Conservation (phyloP, 2,113 vertebrate genomes). For the Mobula hypostoma region DNA sequence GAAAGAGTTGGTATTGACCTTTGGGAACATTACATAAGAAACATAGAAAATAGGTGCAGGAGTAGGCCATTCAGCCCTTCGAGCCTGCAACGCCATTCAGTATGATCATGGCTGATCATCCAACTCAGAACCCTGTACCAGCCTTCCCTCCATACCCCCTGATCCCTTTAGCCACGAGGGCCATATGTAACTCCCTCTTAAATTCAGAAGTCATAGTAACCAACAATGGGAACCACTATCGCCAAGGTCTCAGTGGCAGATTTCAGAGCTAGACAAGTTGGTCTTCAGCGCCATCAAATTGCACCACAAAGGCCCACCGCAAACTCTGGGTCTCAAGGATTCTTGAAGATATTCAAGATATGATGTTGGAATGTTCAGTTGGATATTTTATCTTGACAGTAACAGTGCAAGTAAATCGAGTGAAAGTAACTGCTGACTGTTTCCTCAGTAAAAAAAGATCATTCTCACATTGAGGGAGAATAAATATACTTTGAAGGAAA, state of each 20-base stretch:
- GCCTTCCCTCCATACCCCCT: no score
- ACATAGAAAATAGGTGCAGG: no score
- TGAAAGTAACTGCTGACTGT: slow-evolving; percentile 8
- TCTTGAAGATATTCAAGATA: background rate
- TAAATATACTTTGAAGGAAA: background rate
- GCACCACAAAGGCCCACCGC: background rate
- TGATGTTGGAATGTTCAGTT: background rate
- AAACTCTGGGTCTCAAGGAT: slow-evolving; percentile 7
- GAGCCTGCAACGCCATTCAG: no score
- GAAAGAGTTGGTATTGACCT: background rate
- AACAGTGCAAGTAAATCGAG: background rate
- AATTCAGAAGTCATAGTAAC: background rate
- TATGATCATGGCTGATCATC: no score
- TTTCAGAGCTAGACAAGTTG: background rate
- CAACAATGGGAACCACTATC: background rate
- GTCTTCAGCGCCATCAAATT: background rate
- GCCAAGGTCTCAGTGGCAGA: no score
- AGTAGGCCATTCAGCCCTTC: no score
- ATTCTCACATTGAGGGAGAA: background rate
- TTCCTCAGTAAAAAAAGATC: background rate
- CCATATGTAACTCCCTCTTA: no score
- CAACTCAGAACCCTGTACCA: no score
- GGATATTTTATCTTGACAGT: background rate
- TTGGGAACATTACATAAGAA: background rate
- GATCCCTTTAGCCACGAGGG: no score